phyloP scores from a whole-genome alignment of 2,113 vertebrate genomes.

The Peromyscus polionotus region DNA sequence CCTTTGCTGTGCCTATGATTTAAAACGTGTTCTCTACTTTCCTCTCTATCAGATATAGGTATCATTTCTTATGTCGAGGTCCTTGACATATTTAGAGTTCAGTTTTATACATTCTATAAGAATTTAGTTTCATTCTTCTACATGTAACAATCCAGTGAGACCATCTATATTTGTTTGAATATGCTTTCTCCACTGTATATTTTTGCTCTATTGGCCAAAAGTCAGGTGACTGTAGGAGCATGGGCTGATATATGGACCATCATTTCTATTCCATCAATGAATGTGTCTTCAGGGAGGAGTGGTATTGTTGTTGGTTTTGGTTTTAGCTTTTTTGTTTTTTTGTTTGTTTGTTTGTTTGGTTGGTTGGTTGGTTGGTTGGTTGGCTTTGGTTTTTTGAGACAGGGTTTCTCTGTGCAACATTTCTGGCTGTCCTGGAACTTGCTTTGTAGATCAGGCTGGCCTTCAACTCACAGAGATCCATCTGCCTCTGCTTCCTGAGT shows the following conservation, averaged over 20 bases:
- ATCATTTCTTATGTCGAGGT: background rate
- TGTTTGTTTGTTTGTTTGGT: too few species aligned
- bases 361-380: too few species aligned
- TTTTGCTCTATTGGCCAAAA: background rate
- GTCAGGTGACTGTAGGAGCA: background rate
- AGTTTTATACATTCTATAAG: background rate
- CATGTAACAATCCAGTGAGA: background rate
- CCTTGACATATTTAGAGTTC: background rate
- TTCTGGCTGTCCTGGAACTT: too few species aligned
- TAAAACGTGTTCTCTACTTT: background rate
- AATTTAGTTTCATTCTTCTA: background rate
- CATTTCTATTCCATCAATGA: background rate
- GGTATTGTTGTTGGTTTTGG: too few species aligned
- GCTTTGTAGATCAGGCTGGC: too few species aligned
- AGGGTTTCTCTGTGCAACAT: background rate
- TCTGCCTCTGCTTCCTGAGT: too few species aligned
- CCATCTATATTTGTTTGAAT: background rate
- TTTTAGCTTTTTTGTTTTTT: background rate
- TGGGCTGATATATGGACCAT: background rate
- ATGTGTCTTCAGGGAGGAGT: background rate
- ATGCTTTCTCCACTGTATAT: background rate
- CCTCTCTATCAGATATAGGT: background rate
- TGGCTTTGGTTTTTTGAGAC: background rate
- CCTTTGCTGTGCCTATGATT: background rate
- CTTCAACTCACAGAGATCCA: too few species aligned